Conservation (phyloP, 2,797 vertebrate genomes). For the Manis pentadactyla region DNA sequence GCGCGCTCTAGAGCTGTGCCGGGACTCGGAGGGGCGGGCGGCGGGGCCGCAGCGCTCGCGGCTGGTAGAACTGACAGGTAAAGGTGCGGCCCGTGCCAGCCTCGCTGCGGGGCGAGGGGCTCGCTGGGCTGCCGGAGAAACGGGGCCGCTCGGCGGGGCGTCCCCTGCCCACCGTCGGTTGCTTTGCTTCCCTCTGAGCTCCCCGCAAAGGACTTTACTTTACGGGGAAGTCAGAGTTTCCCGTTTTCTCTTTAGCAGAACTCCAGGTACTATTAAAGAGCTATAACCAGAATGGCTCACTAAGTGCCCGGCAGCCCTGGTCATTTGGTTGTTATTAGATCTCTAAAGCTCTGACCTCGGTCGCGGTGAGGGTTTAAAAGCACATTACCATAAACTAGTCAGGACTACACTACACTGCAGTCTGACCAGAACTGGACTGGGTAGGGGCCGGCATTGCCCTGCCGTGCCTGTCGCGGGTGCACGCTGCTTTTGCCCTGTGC, state of each 20-base stretch:
- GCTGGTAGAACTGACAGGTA: slow-evolving; percentile 67
- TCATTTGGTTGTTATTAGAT: slow-evolving; percentile 87
- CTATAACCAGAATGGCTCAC: slow-evolving; percentile 76
- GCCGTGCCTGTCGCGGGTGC: not conserved
- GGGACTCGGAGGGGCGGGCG: not conserved
- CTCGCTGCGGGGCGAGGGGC: not conserved
- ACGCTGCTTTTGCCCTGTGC: slow-evolving; percentile 12
- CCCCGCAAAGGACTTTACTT: slow-evolving; percentile 33
- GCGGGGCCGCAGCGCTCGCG: not conserved
- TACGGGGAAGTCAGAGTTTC: slow-evolving; percentile 60
- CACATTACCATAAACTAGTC: slow-evolving; percentile 79
- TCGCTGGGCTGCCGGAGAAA: not conserved
- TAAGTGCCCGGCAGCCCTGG: slow-evolving; percentile 72
- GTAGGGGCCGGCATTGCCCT: slow-evolving; percentile 51
- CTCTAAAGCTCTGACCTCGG: slow-evolving; percentile 85
- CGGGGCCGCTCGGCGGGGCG: slow-evolving; percentile 1
- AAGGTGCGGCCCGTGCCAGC: slow-evolving; percentile 35
- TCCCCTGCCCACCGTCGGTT: not conserved
- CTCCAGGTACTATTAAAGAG: slow-evolving; percentile 77
- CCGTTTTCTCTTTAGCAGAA: slow-evolving; percentile 33
- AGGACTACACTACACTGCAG: slow-evolving; percentile 78
- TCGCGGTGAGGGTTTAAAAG: slow-evolving; percentile 82
- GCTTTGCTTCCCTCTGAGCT: not conserved
- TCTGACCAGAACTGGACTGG: slow-evolving; percentile 61
- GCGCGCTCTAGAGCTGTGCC: not conserved